Conservation (phyloP, 2,113 vertebrate species). For the Vireo altiloquus region DNA sequence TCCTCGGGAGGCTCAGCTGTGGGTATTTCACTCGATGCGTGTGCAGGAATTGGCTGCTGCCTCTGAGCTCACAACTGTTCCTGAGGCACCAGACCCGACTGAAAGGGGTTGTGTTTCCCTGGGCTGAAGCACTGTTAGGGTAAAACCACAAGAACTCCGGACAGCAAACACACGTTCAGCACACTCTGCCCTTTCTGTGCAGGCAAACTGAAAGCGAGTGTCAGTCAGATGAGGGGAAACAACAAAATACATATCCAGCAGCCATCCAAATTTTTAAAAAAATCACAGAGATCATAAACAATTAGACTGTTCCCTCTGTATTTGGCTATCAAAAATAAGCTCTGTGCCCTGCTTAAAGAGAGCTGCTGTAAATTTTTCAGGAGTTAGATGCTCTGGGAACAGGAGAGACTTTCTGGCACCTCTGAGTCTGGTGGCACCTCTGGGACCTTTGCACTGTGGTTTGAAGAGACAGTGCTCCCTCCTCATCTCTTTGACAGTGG, state of each 20-base stretch:
- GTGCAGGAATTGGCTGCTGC: neutral
- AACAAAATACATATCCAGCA: neutral
- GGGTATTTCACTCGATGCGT: fast-evolving
- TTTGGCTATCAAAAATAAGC: neutral
- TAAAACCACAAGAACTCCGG: neutral
- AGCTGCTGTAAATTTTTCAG: neutral
- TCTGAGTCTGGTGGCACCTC: neutral
- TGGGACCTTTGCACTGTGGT: neutral
- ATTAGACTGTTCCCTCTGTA: neutral
- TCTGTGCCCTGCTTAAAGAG: neutral
- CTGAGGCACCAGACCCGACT: fast-evolving
- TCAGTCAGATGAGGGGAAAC: neutral
- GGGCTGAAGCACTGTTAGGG: fast-evolving
- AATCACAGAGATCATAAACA: neutral
- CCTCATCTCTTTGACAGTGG: fast-evolving
- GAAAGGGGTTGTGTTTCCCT: neutral
- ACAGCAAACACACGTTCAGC: neutral
- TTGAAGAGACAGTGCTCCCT: neutral
- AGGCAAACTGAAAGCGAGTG: neutral
- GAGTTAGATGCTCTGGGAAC: neutral
- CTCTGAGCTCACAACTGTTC: neutral
- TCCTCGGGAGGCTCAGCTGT: neutral
- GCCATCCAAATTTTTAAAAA: neutral
- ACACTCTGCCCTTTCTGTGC: neutral
- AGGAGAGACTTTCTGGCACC: neutral